Base-by-base conservation (phyloP, 2,888 invertebrate species). In the Hydropsyche betteni region DNA sequence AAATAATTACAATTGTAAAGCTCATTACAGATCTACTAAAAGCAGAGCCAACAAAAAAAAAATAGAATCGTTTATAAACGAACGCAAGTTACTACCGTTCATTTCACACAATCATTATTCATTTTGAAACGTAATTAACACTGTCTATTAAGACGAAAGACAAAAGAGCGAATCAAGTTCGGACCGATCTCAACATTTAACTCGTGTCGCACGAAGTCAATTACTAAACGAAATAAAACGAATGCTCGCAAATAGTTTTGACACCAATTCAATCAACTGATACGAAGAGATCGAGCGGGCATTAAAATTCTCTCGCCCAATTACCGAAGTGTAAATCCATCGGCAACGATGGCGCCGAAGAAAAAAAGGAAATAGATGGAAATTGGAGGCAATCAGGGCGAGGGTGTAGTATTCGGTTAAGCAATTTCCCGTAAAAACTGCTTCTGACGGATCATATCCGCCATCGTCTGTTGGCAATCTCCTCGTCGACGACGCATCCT, bases 61-160 rank as follows among this genome's bases (percentile, higher is more conserved):
- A 58, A n/a, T 58, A 16, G 53, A 58, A 58, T 58, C 24, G 58
- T 58, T 58, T 16, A n/a, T 8, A 24, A 58, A 58, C 8, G 8
- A 14, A n/a, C 50, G n/a, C 24, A 44, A 69, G 36, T 69, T 69
- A 44, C 69, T 69, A 69, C 69, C 51, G 69, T 69, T 69, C 69
- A 69, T 69, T 51, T 69, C 69, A 51, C 69, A 51, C 51, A 69
- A 44, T 51, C 69, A 69, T 69, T 69, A 69, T 14, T 69, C 69
- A 69, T 69, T 44, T 69, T 51, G 69, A 69, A 69, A 69, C 24
- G 69, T 69, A 50, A 69, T 69, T 69, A 69, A 69, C 69, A 69
- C 44, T 69, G 69, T 50, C 69, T 44, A 50, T 69, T 69, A 44
- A 44, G 44, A 44, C 50, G 69, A 16, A 14, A 24, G 58, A 14